Base-by-base conservation (phyloP, 2,888 invertebrate genomes). In the Caenorhabditis japonica region DNA sequence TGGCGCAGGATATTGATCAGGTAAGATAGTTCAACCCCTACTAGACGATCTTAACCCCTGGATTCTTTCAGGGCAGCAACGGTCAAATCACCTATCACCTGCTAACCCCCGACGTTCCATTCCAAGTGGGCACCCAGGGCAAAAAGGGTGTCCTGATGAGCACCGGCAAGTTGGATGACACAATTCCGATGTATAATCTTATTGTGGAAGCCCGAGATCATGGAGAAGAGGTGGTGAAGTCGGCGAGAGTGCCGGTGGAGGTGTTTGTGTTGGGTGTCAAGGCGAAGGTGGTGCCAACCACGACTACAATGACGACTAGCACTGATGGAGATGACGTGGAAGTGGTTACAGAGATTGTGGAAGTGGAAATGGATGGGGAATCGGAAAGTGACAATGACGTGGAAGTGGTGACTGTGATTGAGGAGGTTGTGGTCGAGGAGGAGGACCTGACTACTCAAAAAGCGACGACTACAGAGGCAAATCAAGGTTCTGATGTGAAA, bases 1-100 rank as follows among this genome's bases (percentile, higher is more conserved):
- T 71, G 23, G 85, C 85, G 12, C 77, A 76, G 46, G 85, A 85
- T 49, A 78, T 82, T 38, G 85, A 85, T 75, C 75, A 78, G 60
- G 83, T 77, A 43, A 10, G 39, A 44, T 60, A n/a, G n/a, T n/a
- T n/a, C n/a, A n/a, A n/a, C n/a, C n/a, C n/a, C n/a, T n/a, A 12
- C 43, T n/a, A 25, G 21, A 5, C n/a, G n/a, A n/a, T n/a, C n/a
- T n/a, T n/a, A n/a, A n/a, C n/a, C n/a, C n/a, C n/a, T n/a, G 10
- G 30, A 30, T 7, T 30, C 2, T 68, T 81, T 43, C 53, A 81
- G 78, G 83, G 79, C 12, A 56, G 71, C 8, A 85, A 81, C 51
- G 85, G 85, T 1, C 76, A 76, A 34, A 75, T 85, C 17, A 74
- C 76, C 17, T 85, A 84, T 47, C 73, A 77, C 10, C 60, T 85